Percentiles rank a stretch among this genome's conserved stretches.
phyloP scores from a whole-genome alignment of 1,140 invertebrate species.

The Aphidius gifuensis region DNA sequence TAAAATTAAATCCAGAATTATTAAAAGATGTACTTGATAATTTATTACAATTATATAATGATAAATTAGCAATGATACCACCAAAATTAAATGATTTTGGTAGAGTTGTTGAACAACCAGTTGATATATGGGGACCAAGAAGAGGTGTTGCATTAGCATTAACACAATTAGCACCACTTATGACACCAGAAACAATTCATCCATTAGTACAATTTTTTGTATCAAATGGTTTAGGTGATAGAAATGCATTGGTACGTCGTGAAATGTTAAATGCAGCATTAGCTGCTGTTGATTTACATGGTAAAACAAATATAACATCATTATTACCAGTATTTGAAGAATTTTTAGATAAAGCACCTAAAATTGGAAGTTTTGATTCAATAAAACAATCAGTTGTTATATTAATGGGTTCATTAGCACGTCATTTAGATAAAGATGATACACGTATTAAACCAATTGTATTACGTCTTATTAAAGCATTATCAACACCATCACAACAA shows the following conservation, averaged over 20 bases:
- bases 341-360: conserved; percentile 85
- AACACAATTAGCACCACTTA: conserved; percentile 67
- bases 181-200: conserved; percentile 67
- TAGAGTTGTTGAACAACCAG: conserved; percentile 76
- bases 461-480: conserved; percentile 80
- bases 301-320: conserved; percentile 67
- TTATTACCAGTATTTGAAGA: conserved; percentile 87
- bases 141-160: conserved; percentile 84
- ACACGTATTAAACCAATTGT: conserved; percentile 89
- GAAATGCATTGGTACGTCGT: conserved; percentile 75
- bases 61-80: conserved; percentile 77
- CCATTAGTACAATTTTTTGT: conserved; percentile 82
- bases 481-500: conserved; percentile 94
- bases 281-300: conserved; percentile 85
- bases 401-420: conserved; percentile 92
- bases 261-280: conserved; percentile 94
- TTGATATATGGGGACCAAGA: conserved; percentile 85
- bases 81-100: conserved; percentile 89
- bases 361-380: conserved; percentile 86
- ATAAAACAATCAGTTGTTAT: conserved; percentile 95
- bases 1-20: conserved; percentile 58
- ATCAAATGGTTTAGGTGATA: conserved; percentile 80
- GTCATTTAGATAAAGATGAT: conserved; percentile 91
- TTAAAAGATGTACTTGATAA: conserved; percentile 61
- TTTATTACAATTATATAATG: conserved; percentile 73